Evolutionary conservation across 2,888 invertebrate genomes (phyloP).

Genomic region (Cataglyphis altisquamis): DNA sequence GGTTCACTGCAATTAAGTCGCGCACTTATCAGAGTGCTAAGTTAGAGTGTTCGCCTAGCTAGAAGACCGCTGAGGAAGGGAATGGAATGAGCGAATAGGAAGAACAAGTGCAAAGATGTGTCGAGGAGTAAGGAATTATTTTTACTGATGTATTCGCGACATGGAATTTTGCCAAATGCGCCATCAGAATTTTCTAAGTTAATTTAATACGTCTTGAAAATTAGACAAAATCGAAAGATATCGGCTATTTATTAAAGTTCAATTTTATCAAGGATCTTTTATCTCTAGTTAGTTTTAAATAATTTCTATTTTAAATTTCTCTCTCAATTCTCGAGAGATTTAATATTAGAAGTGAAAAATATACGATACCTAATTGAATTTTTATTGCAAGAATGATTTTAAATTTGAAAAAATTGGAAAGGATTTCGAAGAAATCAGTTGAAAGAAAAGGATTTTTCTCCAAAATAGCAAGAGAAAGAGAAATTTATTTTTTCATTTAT

Average conservation of each 20-base stretch:
- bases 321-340: background rate
- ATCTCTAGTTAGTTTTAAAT: background rate
- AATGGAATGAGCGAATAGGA: constrained; percentile 55
- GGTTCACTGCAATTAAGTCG: constrained; percentile 77
- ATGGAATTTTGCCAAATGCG: constrained; percentile 53
- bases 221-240: background rate
- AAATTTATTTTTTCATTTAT: background rate
- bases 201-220: background rate
- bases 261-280: background rate
- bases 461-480: no score
- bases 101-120: constrained; percentile 44
- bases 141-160: constrained; percentile 48
- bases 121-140: constrained; percentile 42
- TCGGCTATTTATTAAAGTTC: constrained; percentile 3
- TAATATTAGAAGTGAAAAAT: background rate
- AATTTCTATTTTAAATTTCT: background rate
- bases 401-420: background rate
- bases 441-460: background rate
- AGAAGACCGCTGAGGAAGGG: constrained; percentile 40
- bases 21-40: constrained; percentile 78
- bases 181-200: constrained; percentile 43
- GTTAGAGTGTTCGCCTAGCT: constrained; percentile 67
- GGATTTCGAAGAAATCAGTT: background rate
- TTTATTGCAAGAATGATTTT: background rate
- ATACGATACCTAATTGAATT: background rate